phyloP scores from a whole-genome alignment of 2,797 vertebrate species.

The Sebastes taczanowskii region DNA sequence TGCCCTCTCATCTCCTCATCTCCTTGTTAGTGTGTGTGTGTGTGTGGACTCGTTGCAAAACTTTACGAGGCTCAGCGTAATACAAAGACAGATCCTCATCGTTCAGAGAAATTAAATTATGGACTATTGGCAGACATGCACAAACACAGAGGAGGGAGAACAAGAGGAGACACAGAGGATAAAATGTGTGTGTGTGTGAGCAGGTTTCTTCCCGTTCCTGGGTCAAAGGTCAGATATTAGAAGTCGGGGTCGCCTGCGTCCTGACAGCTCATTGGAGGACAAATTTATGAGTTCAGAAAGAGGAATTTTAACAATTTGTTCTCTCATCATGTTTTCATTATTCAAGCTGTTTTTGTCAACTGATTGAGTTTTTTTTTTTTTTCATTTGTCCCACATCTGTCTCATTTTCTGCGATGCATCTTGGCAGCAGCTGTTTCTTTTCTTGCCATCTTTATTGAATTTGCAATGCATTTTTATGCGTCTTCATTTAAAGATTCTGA shows the following conservation, averaged over 20 bases:
- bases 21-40: not conserved
- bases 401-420: not conserved
- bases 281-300: slow-evolving; percentile 28
- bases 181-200: not conserved
- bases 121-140: slow-evolving; percentile 36
- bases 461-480: not conserved
- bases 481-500: not conserved
- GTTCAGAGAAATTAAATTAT: slow-evolving; percentile 52
- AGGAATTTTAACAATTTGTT: slow-evolving; percentile 50
- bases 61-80: slow-evolving; percentile 21
- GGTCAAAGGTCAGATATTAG: slow-evolving; percentile 36
- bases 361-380: not conserved
- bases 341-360: slow-evolving; percentile 6
- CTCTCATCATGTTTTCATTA: slow-evolving; percentile 11
- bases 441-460: not conserved
- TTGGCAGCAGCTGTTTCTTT: not conserved
- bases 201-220: slow-evolving; percentile 45
- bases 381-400: not conserved
- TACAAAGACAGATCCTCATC: slow-evolving; percentile 52
- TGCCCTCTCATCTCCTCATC: slow-evolving; percentile 14
- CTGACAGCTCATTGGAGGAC: slow-evolving; percentile 37
- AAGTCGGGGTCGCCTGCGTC: slow-evolving; percentile 26
- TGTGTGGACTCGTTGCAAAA: slow-evolving; percentile 14
- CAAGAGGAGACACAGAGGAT: slow-evolving; percentile 4
- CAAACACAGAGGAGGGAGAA: slow-evolving; percentile 5